Base-by-base conservation (phyloP, 2,888 invertebrate species). In the Eupithecia exiguata region DNA sequence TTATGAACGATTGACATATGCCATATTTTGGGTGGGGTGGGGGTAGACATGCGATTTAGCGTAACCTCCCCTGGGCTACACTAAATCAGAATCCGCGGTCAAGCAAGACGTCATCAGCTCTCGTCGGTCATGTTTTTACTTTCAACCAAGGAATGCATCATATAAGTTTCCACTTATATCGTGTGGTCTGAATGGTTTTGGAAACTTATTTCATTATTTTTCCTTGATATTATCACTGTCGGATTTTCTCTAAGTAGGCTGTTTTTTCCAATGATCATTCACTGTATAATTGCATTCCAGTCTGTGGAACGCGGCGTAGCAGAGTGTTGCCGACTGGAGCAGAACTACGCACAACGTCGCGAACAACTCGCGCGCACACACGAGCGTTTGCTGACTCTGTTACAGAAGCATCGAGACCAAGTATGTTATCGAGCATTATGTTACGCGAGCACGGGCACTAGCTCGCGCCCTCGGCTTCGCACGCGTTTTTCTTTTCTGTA, bases 221-320 rank as follows among this genome's bases (percentile, higher is more conserved):
- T 58, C 25, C 5, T 25, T 25, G 46, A n/a, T 18, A n/a, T 46
- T 18, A 46, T 46, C 18, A 7, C 16, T 18, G 12, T 58, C 25
- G 2, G 25, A 58, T 25, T 25, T 58, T 58, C 21, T 21, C 12
- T 53, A 9, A 7, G 16, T n/a, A 16, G 43, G 43, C 10, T 53
- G 49, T 0, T 53, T 2, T 21, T 10, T 21, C 12, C 9, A 35
- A 62, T 61, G 1, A 61, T 16, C 9, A 62, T 1, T 16, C 25
- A 12, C 30, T 62, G 62, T 30, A 61, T 25, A 14, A 21, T 21
- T 61, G 30, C 18, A 30, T 67, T 67, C 7, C 95, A 96, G 83
- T 96, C 98, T 10, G 98, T 99, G 79, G 97, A 97, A 84, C 96
- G 97, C 77, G 99, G 98, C 62, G 99, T 99, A 69, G 96, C 97